These are phyloP conservation scores for Nemopilema nomurai DNA, from an alignment of 30 jellyfish, hydroid and myxozoan genomes.

Conservation along the genomic window DNA sequence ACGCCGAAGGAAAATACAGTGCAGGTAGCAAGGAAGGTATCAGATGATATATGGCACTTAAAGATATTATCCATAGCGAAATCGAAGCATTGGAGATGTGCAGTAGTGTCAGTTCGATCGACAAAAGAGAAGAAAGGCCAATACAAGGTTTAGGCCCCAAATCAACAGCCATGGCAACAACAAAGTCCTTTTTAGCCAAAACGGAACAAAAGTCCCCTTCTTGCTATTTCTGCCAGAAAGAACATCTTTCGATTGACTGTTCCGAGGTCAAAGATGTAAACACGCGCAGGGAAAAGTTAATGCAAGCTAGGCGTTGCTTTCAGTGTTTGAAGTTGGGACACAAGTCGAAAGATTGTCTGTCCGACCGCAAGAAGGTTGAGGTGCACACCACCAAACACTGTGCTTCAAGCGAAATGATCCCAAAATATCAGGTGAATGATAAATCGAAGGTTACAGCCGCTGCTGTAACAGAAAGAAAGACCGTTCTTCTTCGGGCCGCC, in stretches of 20 bases:
- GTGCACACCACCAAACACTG: constrained; percentile 19
- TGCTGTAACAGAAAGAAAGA: background rate
- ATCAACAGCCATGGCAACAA: constrained; percentile 19
- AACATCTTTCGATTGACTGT: constrained; percentile 37
- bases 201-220: background rate
- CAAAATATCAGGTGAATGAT: background rate
- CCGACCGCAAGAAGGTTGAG: constrained; percentile 5
- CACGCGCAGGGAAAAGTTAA: constrained; percentile 22
- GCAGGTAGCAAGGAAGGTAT: constrained; percentile 40
- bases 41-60: constrained; percentile 49
- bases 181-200: constrained; percentile 19
- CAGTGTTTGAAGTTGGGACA: constrained; percentile 50
- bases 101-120: background rate
- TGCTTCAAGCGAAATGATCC: background rate
- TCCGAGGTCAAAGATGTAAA: constrained; percentile 9
- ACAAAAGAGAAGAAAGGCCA: background rate
- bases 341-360: constrained; percentile 5
- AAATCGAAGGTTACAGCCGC: background rate
- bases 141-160: background rate
- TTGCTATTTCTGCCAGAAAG: constrained; percentile 41
- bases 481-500: constrained; percentile 19
- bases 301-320: constrained; percentile 27
- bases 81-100: constrained; percentile 58
- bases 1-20: constrained; percentile 40
- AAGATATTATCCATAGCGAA: constrained; percentile 25